Conservation (phyloP, 2,888 invertebrate species). For the Zygaena filipendulae region DNA sequence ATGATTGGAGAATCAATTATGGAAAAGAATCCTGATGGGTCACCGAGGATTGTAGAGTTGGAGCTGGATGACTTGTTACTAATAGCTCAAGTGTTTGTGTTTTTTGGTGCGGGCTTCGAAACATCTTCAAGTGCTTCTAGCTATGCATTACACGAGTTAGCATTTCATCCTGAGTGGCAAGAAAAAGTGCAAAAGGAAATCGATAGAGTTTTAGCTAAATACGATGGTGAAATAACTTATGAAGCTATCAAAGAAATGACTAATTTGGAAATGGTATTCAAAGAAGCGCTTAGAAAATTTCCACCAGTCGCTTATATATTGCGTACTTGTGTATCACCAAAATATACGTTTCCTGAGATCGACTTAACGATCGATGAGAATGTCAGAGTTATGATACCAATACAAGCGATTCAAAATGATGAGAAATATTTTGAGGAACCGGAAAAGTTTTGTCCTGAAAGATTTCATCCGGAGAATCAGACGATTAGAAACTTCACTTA, state of each 20-base stretch:
- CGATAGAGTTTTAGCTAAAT: conserved; percentile 37
- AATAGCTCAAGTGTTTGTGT: conserved; percentile 52
- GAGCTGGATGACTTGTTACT: conserved; percentile 40
- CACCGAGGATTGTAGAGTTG: conserved; percentile 34
- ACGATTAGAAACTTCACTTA: conserved; percentile 32
- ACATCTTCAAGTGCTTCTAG: conserved; percentile 61
- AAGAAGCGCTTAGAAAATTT: conserved; percentile 51
- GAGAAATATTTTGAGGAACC: conserved; percentile 44
- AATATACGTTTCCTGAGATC: conserved; percentile 48
- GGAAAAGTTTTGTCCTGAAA: conserved; percentile 41
- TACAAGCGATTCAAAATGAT: conserved; percentile 48
- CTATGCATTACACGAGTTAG: conserved; percentile 54
- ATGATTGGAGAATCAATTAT: conserved; percentile 46
- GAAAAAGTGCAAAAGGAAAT: conserved; percentile 49
- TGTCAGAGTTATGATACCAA: conserved; percentile 40
- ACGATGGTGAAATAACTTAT: conserved; percentile 40
- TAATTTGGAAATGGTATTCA: conserved; percentile 47
- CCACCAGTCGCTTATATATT: conserved; percentile 47
- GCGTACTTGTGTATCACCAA: conserved; percentile 38
- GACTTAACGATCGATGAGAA: conserved; percentile 39
- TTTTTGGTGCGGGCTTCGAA: conserved; percentile 63
- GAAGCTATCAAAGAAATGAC: conserved; percentile 51
- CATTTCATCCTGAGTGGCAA: conserved; percentile 52
- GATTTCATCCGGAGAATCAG: conserved; percentile 32
- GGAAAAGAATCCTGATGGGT: conserved; percentile 33